These are phyloP conservation scores for Nysson spinosus DNA, from an alignment of 2,888 invertebrate genomes.

Conservation along the genomic window DNA sequence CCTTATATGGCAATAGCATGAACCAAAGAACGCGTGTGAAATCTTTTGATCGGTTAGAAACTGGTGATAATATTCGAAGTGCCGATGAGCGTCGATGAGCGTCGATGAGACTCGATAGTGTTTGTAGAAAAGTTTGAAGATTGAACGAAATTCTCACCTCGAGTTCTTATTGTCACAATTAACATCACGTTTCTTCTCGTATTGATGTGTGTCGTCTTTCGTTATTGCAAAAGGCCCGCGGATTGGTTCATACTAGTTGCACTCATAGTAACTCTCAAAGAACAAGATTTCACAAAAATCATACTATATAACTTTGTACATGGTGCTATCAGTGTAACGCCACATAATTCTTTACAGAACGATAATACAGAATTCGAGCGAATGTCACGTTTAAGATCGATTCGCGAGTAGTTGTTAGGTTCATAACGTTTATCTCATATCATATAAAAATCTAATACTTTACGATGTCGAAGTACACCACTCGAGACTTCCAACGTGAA, in stretches of 20 bases:
- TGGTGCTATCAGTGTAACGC: slow-evolving; percentile 28
- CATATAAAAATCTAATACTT: slow-evolving; percentile 50
- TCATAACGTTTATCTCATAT: slow-evolving; percentile 35
- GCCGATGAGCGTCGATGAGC: neutral
- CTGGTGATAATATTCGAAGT: neutral
- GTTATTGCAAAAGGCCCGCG: slow-evolving; percentile 7
- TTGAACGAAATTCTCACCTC: slow-evolving; percentile 2
- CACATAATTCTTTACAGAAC: slow-evolving; percentile 38
- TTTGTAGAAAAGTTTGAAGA: slow-evolving; percentile 13
- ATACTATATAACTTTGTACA: slow-evolving; percentile 44
- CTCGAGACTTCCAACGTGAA: slow-evolving; percentile 28
- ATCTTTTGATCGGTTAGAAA: neutral
- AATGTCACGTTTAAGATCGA: slow-evolving; percentile 25
- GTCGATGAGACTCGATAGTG: neutral
- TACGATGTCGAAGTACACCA: slow-evolving; percentile 27
- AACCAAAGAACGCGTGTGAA: slow-evolving; percentile 29
- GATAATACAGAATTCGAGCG: slow-evolving; percentile 34
- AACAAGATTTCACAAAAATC: slow-evolving; percentile 55
- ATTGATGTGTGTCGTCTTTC: slow-evolving; percentile 3
- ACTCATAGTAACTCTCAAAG: slow-evolving; percentile 33
- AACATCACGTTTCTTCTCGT: slow-evolving; percentile 11
- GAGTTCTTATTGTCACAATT: slow-evolving; percentile 35
- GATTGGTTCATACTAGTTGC: slow-evolving; percentile 37
- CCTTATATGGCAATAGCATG: slow-evolving; percentile 35
- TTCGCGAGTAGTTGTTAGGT: slow-evolving; percentile 42